These are phyloP conservation scores for Pseudococcus jackbeardsleyi DNA, from an alignment of 2,888 invertebrate genomes.

Conservation along the genomic window DNA sequence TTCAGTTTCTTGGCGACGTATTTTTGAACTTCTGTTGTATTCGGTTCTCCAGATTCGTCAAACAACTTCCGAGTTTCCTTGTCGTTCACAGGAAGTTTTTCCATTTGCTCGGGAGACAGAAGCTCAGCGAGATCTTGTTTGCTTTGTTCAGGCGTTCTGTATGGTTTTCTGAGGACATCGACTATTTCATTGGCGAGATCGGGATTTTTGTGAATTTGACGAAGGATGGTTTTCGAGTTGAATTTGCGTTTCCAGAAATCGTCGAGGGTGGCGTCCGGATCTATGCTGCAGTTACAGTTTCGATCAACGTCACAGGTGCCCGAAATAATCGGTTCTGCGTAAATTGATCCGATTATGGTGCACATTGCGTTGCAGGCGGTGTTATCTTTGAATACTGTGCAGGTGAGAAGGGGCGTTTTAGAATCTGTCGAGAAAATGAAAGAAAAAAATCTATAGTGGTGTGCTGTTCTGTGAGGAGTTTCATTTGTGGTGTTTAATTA, in stretches of 20 bases:
- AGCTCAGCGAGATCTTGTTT: not conserved
- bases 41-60: not conserved
- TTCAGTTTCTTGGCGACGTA: not conserved
- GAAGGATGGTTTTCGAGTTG: not conserved
- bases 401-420: not conserved
- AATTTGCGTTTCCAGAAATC: not conserved
- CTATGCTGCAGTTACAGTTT: not conserved
- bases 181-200: not conserved
- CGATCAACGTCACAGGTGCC: not conserved
- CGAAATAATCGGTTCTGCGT: not conserved
- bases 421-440: not conserved
- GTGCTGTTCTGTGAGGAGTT: too few species aligned
- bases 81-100: not conserved
- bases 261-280: not conserved
- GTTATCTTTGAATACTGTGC: not conserved
- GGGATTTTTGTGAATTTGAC: not conserved
- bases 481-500: not conserved
- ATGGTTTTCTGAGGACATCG: not conserved
- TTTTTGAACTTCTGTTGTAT: not conserved
- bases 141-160: not conserved
- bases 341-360: not conserved
- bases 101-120: not conserved
- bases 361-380: constrained; percentile 1
- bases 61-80: not conserved
- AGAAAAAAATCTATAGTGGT: too few species aligned